These are phyloP conservation scores for Sebastes flavidus DNA, from an alignment of 2,797 vertebrate species.

Conservation along the genomic window DNA sequence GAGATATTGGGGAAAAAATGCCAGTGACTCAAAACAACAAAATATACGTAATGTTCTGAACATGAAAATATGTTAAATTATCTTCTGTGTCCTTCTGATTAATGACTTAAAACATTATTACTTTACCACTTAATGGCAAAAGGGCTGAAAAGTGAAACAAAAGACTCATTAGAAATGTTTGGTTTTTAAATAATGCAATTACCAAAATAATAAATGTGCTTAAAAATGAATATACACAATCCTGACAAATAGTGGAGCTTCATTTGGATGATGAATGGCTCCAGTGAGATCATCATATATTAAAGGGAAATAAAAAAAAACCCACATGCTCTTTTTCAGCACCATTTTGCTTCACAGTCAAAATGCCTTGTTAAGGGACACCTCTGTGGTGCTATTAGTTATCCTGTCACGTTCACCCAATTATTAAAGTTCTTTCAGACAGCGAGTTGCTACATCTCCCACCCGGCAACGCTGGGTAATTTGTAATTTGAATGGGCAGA, in stretches of 20 bases:
- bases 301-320: neutral
- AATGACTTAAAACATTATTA: neutral
- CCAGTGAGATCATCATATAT: neutral
- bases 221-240: neutral
- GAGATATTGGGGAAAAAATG: neutral
- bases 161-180: neutral
- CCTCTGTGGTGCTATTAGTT: neutral
- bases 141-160: neutral
- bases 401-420: neutral
- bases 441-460: neutral
- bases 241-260: neutral
- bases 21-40: neutral
- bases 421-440: neutral
- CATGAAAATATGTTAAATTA: neutral
- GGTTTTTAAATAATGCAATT: neutral
- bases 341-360: neutral
- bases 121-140: neutral
- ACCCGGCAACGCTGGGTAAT: neutral
- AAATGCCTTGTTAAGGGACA: neutral
- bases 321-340: neutral
- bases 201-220: neutral
- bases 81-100: neutral
- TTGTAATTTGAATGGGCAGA: neutral
- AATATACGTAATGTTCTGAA: neutral
- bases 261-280: neutral